phyloP scores from a whole-genome alignment of 2,113 vertebrate species.

The Rhineura floridana region DNA sequence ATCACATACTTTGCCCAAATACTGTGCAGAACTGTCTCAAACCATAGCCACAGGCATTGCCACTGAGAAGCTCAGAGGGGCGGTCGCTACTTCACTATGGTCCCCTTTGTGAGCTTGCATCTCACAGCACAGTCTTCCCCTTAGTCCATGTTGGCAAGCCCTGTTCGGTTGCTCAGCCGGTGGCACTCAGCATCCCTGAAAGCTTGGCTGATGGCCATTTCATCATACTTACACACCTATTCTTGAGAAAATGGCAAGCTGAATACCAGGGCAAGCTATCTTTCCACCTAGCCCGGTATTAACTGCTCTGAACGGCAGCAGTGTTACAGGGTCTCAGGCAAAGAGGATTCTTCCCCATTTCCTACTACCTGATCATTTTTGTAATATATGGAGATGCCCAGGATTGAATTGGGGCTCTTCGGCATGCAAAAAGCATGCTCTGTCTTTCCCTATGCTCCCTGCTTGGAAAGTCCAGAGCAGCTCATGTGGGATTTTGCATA shows the following conservation, averaged over 20 bases:
- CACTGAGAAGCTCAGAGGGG: not conserved
- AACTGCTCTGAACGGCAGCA: not conserved
- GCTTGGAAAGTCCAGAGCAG: too few species aligned
- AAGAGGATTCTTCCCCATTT: not conserved
- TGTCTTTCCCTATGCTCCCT: too few species aligned
- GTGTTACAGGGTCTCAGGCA: not conserved
- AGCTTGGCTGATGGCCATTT: not conserved
- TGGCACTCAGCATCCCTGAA: not conserved
- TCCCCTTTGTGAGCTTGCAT: not conserved
- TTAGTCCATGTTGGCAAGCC: too few species aligned
- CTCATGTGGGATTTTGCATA: too few species aligned
- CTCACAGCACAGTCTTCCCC: not conserved
- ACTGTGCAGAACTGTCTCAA: too few species aligned
- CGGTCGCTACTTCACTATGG: not conserved
- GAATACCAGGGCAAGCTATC: not conserved
- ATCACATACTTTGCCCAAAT: too few species aligned
- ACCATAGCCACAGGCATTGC: too few species aligned
- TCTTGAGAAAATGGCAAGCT: not conserved
- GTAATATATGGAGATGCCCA: too few species aligned
- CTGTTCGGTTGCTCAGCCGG: not conserved
- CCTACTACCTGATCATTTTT: too few species aligned
- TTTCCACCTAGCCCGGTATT: not conserved
- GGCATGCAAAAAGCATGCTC: too few species aligned
- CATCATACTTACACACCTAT: not conserved
- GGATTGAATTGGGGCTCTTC: too few species aligned